Percentiles rank a stretch among this genome's conserved stretches.
Conservation (phyloP, 2,797 vertebrate genomes). For the Gallinago stenura region DNA sequence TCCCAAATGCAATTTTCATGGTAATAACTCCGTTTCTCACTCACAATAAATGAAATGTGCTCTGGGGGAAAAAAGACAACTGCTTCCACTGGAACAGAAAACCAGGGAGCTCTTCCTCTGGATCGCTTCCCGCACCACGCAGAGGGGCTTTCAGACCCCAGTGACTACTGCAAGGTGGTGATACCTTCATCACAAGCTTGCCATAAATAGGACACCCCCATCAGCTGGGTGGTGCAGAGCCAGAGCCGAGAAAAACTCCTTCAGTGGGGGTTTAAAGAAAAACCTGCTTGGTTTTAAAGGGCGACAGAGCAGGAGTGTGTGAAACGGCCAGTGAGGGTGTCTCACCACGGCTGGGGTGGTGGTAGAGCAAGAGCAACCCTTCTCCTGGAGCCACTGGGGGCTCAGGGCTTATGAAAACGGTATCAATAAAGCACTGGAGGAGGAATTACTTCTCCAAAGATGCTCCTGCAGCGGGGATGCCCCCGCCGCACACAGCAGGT, state of each 20-base stretch:
- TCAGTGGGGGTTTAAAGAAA: not conserved
- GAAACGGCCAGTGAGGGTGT: not conserved
- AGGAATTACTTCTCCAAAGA: not conserved
- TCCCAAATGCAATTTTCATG: not conserved
- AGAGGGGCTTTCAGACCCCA: not conserved
- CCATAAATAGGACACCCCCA: fast-evolving
- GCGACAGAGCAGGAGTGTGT: not conserved
- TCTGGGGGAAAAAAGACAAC: not conserved
- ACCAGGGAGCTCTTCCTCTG: not conserved
- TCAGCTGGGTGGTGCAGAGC: not conserved
- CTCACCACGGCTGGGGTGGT: not conserved
- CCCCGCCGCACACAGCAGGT: not conserved
- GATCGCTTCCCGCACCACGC: not conserved
- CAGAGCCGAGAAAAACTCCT: not conserved
- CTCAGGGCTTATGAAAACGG: not conserved
- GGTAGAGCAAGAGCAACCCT: not conserved
- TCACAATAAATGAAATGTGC: not conserved
- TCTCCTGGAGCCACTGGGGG: not conserved
- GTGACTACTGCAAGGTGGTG: not conserved
- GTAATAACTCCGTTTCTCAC: not conserved
- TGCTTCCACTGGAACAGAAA: not conserved
- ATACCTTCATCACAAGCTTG: not conserved
- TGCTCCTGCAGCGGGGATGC: not conserved
- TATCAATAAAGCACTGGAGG: not conserved
- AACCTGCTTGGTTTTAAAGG: not conserved